Evolutionary conservation across 2,113 vertebrate species (phyloP), one percentile per base, ranked within the genome.

Genomic region (Gopherus flavomarginatus): DNA sequence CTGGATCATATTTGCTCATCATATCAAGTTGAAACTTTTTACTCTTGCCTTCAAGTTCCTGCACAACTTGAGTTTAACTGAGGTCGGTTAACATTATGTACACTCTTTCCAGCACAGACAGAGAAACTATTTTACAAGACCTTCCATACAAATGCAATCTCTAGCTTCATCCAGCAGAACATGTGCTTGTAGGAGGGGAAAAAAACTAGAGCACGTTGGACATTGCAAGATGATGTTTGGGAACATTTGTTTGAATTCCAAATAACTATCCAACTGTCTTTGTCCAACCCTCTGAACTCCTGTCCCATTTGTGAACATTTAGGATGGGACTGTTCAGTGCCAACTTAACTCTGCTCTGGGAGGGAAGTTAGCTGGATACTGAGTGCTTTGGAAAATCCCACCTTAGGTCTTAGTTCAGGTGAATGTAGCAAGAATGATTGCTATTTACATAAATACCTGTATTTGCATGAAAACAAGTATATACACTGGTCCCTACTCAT

Each of bases 81-180:
- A 90, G 81, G 75, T n/a, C 57, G 79, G 75, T 52, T 81, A 53
- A 83, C 85, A 87, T 17, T 14, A 1, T 59, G 49, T 0, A 1
- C 65, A 42, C 14, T 75, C 50, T 78, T 78, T 13, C 26, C 49
- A 93, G 82, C 0, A 0, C 44, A 24, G 44, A 5, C 11, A 0
- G 56, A 26, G 35, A 4, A 12, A 65, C n/a, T 87, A 6, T 85
- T 81, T 57, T 57, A 21, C 59, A 87, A 90, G 83, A 29, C 38
- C n/a, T 94, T 93, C 62, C 35, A 83, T 81, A 38, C 52, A 80
- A 81, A 42, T 83, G 38, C 26, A 72, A 81, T 21, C 29, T 69
- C 31, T 38, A 38, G 19, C 31, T 57, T 19, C 9, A 29, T 75
- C 0, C 0, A 79, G 38, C 12, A 78, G 91, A 89, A 57, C 16